Evolutionary conservation across 2,797 vertebrate genomes (phyloP), one percentile per base, ranked within the genome.

Genomic region (Halcyon chelicuti): DNA sequence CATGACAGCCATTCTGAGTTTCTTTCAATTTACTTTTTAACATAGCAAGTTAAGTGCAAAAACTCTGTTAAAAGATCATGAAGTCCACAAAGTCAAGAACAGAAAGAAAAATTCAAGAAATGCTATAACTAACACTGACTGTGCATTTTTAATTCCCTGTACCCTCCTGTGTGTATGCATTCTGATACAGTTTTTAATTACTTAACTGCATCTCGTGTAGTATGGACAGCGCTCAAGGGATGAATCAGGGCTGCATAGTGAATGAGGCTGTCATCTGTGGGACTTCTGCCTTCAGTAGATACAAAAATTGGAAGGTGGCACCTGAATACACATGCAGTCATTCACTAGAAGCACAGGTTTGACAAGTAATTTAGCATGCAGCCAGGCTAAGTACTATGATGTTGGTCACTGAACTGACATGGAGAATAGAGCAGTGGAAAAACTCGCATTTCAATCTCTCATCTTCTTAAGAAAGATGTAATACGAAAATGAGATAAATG

Each of bases 151-250:
- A 93, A 90, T 79, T 95, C 88, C 67, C 68, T 71, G 10, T 46
- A 23, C 4, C 7, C 7, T 12, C 8, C 4, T 2, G 5, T 3
- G 2, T 33, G 9, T 29, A 58, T 73, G 70, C 51, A 93, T 96
- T 93, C 93, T 93, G 73, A 88, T 70, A 63, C 23, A 63, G 4
- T 70, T 92, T 92, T 81, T 70, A 93, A 94, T 92, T 76, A 88
- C 63, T 85, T 95, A 55, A 82, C 83, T 90, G 65, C 39, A 60
- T 90, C 85, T 90, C 76, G 39, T 40, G 39, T 40, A 52, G 60
- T n/a, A 76, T 55, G 74, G 88, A 85, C 86, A 88, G 61, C 9
- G 54, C 91, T 86, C 14, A 0, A 67, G 77, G 80, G 77, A 93
- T 73, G 63, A 90, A 87, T 76, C 60, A 79, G 66, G 60, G 40